Conservation (phyloP, 2,113 vertebrate species). For the Archocentrus centrarchus region DNA sequence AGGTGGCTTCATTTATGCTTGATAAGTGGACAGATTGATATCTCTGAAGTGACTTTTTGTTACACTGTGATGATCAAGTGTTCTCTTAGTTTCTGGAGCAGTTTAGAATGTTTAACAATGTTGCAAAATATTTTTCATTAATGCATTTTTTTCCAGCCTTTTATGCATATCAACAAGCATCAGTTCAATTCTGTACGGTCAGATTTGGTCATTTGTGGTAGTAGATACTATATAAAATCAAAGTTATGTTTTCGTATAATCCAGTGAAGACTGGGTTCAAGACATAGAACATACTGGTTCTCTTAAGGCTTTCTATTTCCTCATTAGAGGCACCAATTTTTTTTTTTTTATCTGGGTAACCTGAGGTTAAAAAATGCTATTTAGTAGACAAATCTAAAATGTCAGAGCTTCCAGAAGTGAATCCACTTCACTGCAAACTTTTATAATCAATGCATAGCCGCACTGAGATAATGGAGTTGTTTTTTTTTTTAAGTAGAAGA, state of each 20-base stretch:
- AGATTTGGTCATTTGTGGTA: neutral
- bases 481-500: neutral
- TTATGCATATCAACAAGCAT: neutral
- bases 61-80: neutral
- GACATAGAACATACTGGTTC: neutral
- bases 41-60: neutral
- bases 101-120: neutral
- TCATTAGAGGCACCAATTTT: neutral
- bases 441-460: neutral
- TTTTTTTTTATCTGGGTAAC: neutral
- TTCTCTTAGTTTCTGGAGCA: neutral
- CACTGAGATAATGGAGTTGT: slow-evolving; percentile 1
- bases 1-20: neutral
- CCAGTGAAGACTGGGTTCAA: neutral
- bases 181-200: neutral
- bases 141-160: neutral
- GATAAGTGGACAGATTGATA: neutral
- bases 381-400: neutral
- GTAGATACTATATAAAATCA: neutral
- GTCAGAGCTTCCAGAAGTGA: neutral
- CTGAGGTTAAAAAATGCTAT: neutral
- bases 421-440: neutral
- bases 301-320: neutral
- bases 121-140: neutral
- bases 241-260: neutral